These are phyloP conservation scores for Notoglanidium macrostoma DNA, from an alignment of 2,797 vertebrate species.

Conservation along the genomic window DNA sequence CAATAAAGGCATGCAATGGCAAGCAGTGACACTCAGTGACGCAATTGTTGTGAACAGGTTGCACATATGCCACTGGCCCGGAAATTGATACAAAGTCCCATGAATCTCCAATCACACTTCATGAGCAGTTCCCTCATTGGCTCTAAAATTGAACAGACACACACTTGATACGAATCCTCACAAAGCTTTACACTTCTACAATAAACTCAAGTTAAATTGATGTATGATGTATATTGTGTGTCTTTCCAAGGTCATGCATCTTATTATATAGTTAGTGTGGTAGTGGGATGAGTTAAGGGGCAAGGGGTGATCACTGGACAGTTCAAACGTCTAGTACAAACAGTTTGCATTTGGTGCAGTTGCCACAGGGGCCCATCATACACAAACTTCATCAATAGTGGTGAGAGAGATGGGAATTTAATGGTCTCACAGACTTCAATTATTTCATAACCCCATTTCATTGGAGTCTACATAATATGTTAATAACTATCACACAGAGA, in stretches of 20 bases:
- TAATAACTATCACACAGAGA: not conserved
- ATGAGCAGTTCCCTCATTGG: no score
- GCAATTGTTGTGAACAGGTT: no score
- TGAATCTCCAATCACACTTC: no score
- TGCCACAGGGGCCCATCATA: not conserved
- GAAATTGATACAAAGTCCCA: no score
- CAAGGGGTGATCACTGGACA: not conserved
- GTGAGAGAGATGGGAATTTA: not conserved
- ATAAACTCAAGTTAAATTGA: not conserved
- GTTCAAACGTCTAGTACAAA: not conserved
- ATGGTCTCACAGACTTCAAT: not conserved
- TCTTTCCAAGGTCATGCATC: not conserved
- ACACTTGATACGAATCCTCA: no score
- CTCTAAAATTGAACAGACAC: no score
- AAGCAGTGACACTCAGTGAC: no score
- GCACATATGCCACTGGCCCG: no score
- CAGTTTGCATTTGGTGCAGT: not conserved
- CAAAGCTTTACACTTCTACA: no score
- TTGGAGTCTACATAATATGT: not conserved
- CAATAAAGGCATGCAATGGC: no score
- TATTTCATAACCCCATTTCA: not conserved
- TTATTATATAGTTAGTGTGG: not conserved
- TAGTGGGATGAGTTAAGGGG: not conserved
- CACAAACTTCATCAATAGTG: not conserved
- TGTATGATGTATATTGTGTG: not conserved